These are phyloP conservation scores for Periophthalmus modestus DNA, from an alignment of 2,113 vertebrate genomes.

Conservation along the genomic window DNA sequence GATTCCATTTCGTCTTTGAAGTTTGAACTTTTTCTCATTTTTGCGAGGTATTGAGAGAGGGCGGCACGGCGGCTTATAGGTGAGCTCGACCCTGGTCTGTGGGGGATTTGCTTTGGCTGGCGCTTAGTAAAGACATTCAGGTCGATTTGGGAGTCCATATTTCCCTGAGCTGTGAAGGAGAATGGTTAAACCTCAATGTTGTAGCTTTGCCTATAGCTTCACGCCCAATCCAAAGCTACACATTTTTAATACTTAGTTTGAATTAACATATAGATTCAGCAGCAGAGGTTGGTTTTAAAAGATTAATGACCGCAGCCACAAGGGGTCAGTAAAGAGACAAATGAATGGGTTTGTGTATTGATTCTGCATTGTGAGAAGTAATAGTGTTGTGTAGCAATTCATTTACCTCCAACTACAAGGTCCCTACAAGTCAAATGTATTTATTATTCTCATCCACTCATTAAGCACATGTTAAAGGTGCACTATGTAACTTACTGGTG, in stretches of 20 bases:
- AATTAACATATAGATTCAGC: background rate
- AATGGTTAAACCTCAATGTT: constrained; percentile 32
- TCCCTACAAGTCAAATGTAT: background rate
- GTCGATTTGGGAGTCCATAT: constrained; percentile 43
- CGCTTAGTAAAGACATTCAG: constrained; percentile 54
- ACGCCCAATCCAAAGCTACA: background rate
- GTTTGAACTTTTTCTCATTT: constrained; percentile 50
- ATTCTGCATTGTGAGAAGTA: background rate
- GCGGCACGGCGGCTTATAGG: constrained; percentile 26
- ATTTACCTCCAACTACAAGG: too few relatives aligned
- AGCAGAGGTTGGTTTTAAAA: background rate
- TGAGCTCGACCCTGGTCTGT: constrained; percentile 33
- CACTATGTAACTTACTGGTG: too few relatives aligned
- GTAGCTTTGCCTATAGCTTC: background rate
- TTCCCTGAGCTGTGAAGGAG: constrained; percentile 50
- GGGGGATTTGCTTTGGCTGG: constrained; percentile 49
- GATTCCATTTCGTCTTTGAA: constrained; percentile 64
- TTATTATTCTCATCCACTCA: too few relatives aligned
- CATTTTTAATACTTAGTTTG: background rate
- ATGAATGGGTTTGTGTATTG: background rate
- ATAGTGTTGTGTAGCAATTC: too few relatives aligned
- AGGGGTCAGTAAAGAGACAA: background rate
- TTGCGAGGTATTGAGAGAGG: constrained; percentile 26
- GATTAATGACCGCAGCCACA: background rate
- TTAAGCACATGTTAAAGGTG: too few relatives aligned